phyloP scores from a whole-genome alignment of 2,113 vertebrate species.

The Rhinopomastus cyanomelas region DNA sequence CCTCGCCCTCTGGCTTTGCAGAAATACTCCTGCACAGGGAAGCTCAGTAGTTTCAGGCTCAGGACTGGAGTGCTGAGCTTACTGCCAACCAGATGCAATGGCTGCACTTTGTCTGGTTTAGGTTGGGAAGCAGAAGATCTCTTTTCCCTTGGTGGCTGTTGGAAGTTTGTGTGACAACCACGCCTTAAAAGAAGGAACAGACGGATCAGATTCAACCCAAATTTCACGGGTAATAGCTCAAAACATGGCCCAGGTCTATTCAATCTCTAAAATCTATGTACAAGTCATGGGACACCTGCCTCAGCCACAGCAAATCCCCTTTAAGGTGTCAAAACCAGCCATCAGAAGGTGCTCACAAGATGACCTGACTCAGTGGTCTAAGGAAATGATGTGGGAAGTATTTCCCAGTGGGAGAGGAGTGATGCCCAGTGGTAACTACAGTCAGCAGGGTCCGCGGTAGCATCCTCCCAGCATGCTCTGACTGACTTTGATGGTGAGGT shows the following conservation, averaged over 20 bases:
- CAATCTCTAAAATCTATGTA: neutral
- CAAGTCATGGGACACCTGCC: neutral
- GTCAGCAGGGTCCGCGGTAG: neutral
- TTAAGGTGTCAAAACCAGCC: neutral
- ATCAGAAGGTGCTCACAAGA: accelerated
- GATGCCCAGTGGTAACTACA: neutral
- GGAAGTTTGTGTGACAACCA: accelerated
- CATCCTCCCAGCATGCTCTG: accelerated
- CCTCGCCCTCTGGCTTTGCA: neutral
- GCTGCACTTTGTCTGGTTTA: neutral
- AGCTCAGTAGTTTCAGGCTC: neutral
- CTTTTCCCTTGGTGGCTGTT: neutral
- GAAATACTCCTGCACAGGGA: neutral
- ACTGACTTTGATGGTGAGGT: neutral
- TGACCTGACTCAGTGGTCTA: neutral
- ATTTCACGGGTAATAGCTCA: neutral
- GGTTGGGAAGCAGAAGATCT: accelerated
- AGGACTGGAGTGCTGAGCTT: neutral
- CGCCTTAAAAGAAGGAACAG: neutral
- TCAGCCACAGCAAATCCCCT: accelerated
- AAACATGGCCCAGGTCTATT: neutral
- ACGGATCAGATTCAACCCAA: accelerated
- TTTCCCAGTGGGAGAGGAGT: neutral
- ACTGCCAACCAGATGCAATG: accelerated
- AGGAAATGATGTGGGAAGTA: accelerated